Evolutionary conservation across 2,888 invertebrate genomes (phyloP).

Genomic region (Heliconius charithonia): DNA sequence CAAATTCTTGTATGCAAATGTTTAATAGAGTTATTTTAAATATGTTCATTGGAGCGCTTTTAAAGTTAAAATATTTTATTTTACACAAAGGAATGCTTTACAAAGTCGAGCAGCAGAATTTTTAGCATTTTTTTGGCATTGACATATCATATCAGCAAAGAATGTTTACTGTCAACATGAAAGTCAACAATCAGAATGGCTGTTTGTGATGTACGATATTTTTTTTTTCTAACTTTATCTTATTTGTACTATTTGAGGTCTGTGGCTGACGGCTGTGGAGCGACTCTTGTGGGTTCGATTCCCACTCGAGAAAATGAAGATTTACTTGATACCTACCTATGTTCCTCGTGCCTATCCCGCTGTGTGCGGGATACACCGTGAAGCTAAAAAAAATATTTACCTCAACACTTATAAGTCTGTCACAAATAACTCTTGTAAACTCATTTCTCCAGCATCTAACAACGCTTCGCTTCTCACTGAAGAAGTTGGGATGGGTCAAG

Average conservation of each 20-base stretch:
- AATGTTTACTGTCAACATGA: too few species aligned
- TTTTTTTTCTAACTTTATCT: neutral
- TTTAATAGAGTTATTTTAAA: neutral
- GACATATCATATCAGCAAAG: neutral
- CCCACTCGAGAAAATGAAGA: neutral
- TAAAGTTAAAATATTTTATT: neutral
- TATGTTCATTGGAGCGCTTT: neutral
- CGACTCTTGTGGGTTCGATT: neutral
- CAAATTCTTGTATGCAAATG: neutral
- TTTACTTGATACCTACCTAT: neutral
- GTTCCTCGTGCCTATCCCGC: neutral
- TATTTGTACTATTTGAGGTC: too few species aligned
- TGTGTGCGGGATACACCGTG: neutral
- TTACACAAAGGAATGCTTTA: neutral
- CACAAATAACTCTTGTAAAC: constrained; percentile 93
- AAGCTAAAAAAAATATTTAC: constrained; percentile 47
- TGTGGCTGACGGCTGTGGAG: too few species aligned
- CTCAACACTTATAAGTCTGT: constrained; percentile 89
- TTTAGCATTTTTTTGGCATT: neutral
- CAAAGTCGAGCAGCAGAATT: neutral
- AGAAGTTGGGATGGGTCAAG: constrained; percentile 88
- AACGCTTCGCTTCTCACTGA: constrained; percentile 87
- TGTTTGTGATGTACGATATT: neutral
- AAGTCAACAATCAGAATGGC: neutral
- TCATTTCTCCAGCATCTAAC: constrained; percentile 96